A percentile compares a stretch with the other conserved stretches of the same genome.
Conservation (phyloP, 2,888 invertebrate species). For the Laspeyria flexula region DNA sequence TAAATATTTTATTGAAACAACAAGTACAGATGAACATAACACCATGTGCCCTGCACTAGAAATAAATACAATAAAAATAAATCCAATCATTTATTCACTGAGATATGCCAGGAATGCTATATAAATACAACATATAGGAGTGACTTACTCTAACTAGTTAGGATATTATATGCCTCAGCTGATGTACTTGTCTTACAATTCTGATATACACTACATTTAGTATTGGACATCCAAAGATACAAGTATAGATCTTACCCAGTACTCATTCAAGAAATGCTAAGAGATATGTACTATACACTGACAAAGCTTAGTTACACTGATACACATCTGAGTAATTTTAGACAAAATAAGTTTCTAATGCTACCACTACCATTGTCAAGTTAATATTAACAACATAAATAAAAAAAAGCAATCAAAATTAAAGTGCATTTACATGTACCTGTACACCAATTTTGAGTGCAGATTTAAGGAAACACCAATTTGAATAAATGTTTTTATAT, state of each 20-base stretch:
- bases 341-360: too few relatives aligned
- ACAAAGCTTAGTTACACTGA: not conserved
- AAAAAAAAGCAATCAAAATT: too few relatives aligned
- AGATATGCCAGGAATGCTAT: conserved; percentile 57
- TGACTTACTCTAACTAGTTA: conserved; percentile 44
- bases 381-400: too few relatives aligned
- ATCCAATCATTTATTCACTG: conserved; percentile 46
- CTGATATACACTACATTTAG: conserved; percentile 18
- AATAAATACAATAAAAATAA: conserved; percentile 47
- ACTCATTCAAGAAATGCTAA: not conserved
- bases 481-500: too few relatives aligned
- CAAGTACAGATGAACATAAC: conserved; percentile 47
- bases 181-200: conserved; percentile 9
- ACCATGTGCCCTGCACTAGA: conserved; percentile 58
- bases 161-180: conserved; percentile 1
- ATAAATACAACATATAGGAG: conserved; percentile 40
- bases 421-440: too few relatives aligned
- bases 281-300: not conserved
- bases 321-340: too few relatives aligned
- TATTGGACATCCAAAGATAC: conserved; percentile 20
- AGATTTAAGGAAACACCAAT: too few relatives aligned
- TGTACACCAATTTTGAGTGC: too few relatives aligned
- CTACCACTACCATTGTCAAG: too few relatives aligned
- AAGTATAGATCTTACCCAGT: too few relatives aligned
- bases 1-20: conserved; percentile 54